These are phyloP conservation scores for Drosophila willistoni DNA, from an alignment of 1,140 invertebrate genomes.

Conservation along the genomic window DNA sequence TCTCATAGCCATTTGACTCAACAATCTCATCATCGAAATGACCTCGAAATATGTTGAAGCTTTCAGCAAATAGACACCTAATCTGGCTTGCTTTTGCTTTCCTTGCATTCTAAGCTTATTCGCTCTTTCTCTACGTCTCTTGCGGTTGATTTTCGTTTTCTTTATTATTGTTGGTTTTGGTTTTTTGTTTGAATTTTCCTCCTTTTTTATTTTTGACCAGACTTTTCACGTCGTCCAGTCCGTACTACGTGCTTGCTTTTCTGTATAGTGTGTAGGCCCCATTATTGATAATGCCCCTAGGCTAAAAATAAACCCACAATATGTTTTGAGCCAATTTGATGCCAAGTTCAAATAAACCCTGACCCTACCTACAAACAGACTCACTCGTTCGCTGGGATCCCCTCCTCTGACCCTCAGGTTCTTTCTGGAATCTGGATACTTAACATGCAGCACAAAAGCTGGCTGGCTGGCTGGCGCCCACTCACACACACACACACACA, in stretches of 20 bases:
- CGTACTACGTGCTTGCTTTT: constrained; percentile 14
- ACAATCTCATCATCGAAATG: constrained; percentile 12
- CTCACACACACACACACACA: constrained; percentile 21
- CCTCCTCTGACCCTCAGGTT: neutral
- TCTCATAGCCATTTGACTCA: neutral
- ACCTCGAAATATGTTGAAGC: constrained; percentile 9
- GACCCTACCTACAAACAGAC: constrained; percentile 29
- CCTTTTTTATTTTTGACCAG: neutral
- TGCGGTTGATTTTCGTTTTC: neutral
- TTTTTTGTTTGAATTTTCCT: neutral
- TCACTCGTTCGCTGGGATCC: neutral
- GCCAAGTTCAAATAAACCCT: constrained; percentile 50
- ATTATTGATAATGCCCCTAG: constrained; percentile 49
- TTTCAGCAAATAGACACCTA: constrained; percentile 6
- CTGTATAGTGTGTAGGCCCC: neutral
- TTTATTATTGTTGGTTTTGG: neutral
- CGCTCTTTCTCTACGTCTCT: neutral
- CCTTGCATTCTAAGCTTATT: constrained; percentile 6
- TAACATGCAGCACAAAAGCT: constrained; percentile 47
- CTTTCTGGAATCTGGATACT: constrained; percentile 34
- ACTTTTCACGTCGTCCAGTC: neutral
- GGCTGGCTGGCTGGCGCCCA: constrained; percentile 48
- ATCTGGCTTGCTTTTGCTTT: neutral
- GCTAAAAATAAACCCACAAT: constrained; percentile 54
- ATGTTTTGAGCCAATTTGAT: constrained; percentile 56